These are phyloP conservation scores for Enteromius viviparus DNA, from an alignment of 2,797 vertebrate genomes.

Conservation along the genomic window DNA sequence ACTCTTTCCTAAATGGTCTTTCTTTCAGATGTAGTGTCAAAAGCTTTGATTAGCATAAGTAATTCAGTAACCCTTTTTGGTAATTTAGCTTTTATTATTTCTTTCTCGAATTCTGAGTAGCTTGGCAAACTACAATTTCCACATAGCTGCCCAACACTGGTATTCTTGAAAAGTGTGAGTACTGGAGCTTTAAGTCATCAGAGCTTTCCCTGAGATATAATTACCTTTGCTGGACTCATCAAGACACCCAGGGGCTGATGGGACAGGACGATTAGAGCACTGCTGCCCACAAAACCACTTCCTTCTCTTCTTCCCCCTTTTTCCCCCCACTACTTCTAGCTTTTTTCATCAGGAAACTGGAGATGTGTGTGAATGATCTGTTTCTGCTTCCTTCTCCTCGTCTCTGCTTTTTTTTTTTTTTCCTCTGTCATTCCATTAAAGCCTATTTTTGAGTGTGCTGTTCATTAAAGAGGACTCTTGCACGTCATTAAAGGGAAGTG, in stretches of 20 bases:
- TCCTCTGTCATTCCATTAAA: slow-evolving; percentile 54
- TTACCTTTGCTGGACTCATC: slow-evolving; percentile 64
- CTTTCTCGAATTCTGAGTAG: background rate
- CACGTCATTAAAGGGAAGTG: slow-evolving; percentile 66
- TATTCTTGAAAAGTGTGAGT: slow-evolving; percentile 38
- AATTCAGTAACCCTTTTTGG: background rate
- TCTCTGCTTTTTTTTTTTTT: slow-evolving; percentile 7
- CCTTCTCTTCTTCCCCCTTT: slow-evolving; percentile 48
- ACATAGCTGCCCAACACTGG: background rate
- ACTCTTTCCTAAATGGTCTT: background rate
- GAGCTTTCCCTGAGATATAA: slow-evolving; percentile 64
- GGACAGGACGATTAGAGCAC: slow-evolving; percentile 60
- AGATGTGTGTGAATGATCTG: slow-evolving; percentile 46
- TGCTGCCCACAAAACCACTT: slow-evolving; percentile 63
- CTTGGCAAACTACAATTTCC: slow-evolving; percentile 18
- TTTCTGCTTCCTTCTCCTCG: background rate
- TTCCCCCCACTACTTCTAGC: slow-evolving; percentile 37
- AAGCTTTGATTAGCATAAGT: background rate
- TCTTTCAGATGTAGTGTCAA: background rate
- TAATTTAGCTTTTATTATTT: background rate
- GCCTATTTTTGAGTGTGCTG: slow-evolving; percentile 54
- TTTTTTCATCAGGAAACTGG: slow-evolving; percentile 56
- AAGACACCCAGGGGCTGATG: slow-evolving; percentile 64
- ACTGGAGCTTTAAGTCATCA: slow-evolving; percentile 46
- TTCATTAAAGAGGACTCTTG: slow-evolving; percentile 69